Conservation (phyloP, 2,888 invertebrate genomes). For the Platypus cylindrus region DNA sequence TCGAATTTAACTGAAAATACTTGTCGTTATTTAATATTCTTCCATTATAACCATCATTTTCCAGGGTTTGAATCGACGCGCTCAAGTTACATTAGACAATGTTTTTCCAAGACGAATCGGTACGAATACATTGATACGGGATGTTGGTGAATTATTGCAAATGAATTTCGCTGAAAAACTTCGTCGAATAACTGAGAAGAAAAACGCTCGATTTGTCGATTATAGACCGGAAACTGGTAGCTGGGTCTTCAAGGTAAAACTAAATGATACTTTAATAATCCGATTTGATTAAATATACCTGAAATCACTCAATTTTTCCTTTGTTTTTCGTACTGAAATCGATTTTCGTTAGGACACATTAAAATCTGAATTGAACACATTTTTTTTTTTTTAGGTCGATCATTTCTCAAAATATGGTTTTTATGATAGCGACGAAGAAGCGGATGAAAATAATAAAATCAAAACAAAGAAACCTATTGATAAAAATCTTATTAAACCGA, state of each 20-base stretch:
- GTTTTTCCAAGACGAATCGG: slow-evolving; percentile 90
- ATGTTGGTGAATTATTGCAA: slow-evolving; percentile 58
- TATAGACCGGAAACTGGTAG: slow-evolving; percentile 92
- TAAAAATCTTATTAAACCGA: too few relatives aligned
- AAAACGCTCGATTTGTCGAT: slow-evolving; percentile 85
- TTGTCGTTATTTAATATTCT: background rate
- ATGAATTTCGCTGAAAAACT: slow-evolving; percentile 81
- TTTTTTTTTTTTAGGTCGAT: slow-evolving; percentile 59
- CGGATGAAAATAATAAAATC: slow-evolving; percentile 13
- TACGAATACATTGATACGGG: slow-evolving; percentile 64
- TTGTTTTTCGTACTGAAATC: too few relatives aligned
- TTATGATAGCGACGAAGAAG: slow-evolving; percentile 77
- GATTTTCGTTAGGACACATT: too few relatives aligned
- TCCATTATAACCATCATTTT: slow-evolving; percentile 6
- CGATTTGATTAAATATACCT: background rate
- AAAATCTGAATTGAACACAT: too few relatives aligned
- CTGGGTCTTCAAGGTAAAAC: slow-evolving; percentile 49
- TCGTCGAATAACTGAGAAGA: slow-evolving; percentile 69
- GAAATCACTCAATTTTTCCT: too few relatives aligned
- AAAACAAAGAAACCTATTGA: slow-evolving; percentile 1
- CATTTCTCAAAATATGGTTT: slow-evolving; percentile 89
- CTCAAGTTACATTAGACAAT: slow-evolving; percentile 83
- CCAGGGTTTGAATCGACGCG: slow-evolving; percentile 72
- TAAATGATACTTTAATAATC: background rate
- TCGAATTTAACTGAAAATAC: background rate